phyloP scores from a whole-genome alignment of 53 echinoderm and acorn worm species.

The Patiria pectinifera region DNA sequence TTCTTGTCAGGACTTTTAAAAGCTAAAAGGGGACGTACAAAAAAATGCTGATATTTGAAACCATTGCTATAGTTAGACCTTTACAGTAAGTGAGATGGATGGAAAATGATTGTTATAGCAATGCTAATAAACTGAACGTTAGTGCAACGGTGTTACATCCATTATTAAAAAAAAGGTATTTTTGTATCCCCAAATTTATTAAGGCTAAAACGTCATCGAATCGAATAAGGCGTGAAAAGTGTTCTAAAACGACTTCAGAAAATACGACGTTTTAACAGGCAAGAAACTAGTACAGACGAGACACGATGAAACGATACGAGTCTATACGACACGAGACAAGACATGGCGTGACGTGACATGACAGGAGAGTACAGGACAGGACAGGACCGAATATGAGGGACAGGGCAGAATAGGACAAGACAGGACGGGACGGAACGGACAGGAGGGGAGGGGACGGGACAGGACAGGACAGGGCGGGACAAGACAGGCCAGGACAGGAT shows the following conservation, averaged over 20 bases:
- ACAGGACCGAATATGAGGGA: not conserved
- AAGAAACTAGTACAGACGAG: too few relatives aligned
- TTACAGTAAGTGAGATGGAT: not conserved
- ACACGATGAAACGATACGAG: too few relatives aligned
- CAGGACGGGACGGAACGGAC: slow-evolving; percentile 40
- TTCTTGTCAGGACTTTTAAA: not conserved
- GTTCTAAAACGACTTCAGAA: slow-evolving; percentile 1
- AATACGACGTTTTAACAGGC: not conserved
- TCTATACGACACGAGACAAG: not conserved
- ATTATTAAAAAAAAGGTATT: too few relatives aligned
- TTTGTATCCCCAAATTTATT: too few relatives aligned
- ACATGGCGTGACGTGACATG: not conserved
- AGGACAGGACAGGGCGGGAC: slow-evolving; percentile 30
- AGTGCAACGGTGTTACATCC: too few relatives aligned
- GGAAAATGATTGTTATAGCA: not conserved
- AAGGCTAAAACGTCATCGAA: too few relatives aligned
- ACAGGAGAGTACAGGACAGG: slow-evolving; percentile 1
- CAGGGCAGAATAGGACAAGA: slow-evolving; percentile 23
- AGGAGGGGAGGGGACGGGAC: not conserved
- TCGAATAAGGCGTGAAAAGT: not conserved
- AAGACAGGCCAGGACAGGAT: slow-evolving; percentile 29
- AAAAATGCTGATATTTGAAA: not conserved
- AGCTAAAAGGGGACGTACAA: slow-evolving; percentile 6
- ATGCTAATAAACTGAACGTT: not conserved
- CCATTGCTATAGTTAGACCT: not conserved